Evolutionary conservation across 2,113 vertebrate genomes (phyloP), one percentile per base, ranked within the genome.

Genomic region (Heterotis niloticus): DNA sequence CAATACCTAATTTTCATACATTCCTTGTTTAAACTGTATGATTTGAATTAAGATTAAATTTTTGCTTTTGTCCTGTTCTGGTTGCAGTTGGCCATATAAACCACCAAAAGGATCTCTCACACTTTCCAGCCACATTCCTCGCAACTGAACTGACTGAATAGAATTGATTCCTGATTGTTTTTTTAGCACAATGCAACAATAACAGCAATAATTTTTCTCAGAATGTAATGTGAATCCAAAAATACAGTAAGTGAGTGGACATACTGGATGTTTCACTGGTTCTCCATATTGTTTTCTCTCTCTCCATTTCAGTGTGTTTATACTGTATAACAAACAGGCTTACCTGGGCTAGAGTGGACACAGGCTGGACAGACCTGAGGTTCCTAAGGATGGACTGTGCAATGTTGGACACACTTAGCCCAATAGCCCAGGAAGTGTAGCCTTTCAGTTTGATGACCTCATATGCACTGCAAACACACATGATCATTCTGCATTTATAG

Each of bases 371-470:
- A 70, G 75, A 75, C 69, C 81, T 75, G 66, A 89, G 82, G 65
- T 89, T 89, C 80, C 79, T 86, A 57, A 86, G 81, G 44, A 87
- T 76, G 64, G 84, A 83, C 69, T 87, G 83, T 1, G 79, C 78
- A 26, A 89, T 85, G 68, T 77, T 84, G 26, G 83, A 72, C 70
- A 89, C 87, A 26, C 85, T 87, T 72, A 88, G 57, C 24, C 87
- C 87, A 70, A 86, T 88, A 17, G 86, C 88, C 88, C 87, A 89
- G 82, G 85, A 87, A 13, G 86, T 87, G 82, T 84, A 85, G 16
- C 86, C 87, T 56, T 89, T 89, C 69, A 89, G 82, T 16, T 65
- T 81, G 59, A 87, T 85, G 70, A 89, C 83, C 67, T 88, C 88
- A 59, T 87, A 85, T 12, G 83, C 84, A 76, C 87, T 89, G 80